Evolutionary conservation across 2,797 vertebrate genomes (phyloP).

Genomic region (Liasis olivaceus): DNA sequence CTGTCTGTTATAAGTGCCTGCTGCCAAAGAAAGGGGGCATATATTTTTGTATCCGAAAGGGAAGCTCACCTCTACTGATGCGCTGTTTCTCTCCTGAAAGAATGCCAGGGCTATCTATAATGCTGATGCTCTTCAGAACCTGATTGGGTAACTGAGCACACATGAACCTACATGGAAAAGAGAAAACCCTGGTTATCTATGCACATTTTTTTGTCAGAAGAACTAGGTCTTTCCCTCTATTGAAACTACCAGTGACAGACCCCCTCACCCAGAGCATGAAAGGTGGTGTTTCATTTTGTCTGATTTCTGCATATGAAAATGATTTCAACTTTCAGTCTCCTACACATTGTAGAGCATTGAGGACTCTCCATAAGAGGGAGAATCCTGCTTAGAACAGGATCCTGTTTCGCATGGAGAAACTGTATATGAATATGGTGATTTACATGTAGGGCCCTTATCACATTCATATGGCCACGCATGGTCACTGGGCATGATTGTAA

Average conservation of each 20-base stretch:
- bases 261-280: neutral
- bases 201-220: neutral
- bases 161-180: slow-evolving; percentile 84
- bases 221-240: neutral
- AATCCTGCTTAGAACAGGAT: neutral
- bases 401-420: neutral
- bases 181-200: neutral
- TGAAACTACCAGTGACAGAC: neutral
- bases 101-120: slow-evolving; percentile 95
- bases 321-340: neutral
- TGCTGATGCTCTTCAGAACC: slow-evolving; percentile 86
- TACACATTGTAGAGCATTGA: neutral
- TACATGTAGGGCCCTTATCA: neutral
- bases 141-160: slow-evolving; percentile 96
- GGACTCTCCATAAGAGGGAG: too few relatives aligned
- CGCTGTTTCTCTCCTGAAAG: slow-evolving; percentile 97
- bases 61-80: slow-evolving; percentile 87
- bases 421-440: neutral
- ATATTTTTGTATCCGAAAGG: neutral
- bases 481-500: too few relatives aligned
- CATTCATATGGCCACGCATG: neutral
- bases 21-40: neutral
- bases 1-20: neutral
- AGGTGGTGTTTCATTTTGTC: neutral
- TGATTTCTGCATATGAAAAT: neutral